Base-by-base conservation (phyloP, 1,140 invertebrate species). In the Meloidogyne floridensis region DNA sequence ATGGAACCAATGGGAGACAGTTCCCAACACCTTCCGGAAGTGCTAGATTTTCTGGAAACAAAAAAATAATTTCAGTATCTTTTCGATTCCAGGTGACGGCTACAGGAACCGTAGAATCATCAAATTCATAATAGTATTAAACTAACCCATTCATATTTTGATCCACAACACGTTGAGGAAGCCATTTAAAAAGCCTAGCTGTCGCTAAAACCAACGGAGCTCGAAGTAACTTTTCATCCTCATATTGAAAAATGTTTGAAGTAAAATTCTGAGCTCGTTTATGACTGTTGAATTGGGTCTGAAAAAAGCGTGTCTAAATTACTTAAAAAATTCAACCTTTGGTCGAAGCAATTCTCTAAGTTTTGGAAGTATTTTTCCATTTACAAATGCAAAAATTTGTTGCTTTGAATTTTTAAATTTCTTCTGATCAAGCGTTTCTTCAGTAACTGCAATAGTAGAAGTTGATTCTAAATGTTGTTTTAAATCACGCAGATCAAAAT, bases 201-300 rank as follows among this genome's bases (percentile, higher is more conserved):
- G 97, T 92, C 0, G 96, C 95, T 65, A 98, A 90, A 1, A 95
- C 95, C 84, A 98, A 93, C 0, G 97, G 96, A 11, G 98, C 94
- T 80, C 95, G 92, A 80, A 95, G 91, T 84, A 98, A 93, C 88
- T 98, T 95, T 84, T 96, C 94, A 86, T 97, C 95, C 81, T 93
- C 92, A 53, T 90, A 88, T 84, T 90, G 91, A 73, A 81, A 86
- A 11, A 86, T 84, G 71, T 82, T 82, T 8, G 47, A 13, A 15
- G 7, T 43, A 8, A 20, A 43, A 4, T 82, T 82, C 20, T 82
- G 20, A 43, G 56, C 56, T 70, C n/a, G 53, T 13, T 51, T 65
- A 71, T 47, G 81, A 11, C 53, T 80, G 47, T 75, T 54, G 51
- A 70, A 85, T 74, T 73, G 15, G 13, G 4, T 11, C n/a, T 51